phyloP scores from a whole-genome alignment of 1,140 invertebrate genomes.

The Orussus abietinus region DNA sequence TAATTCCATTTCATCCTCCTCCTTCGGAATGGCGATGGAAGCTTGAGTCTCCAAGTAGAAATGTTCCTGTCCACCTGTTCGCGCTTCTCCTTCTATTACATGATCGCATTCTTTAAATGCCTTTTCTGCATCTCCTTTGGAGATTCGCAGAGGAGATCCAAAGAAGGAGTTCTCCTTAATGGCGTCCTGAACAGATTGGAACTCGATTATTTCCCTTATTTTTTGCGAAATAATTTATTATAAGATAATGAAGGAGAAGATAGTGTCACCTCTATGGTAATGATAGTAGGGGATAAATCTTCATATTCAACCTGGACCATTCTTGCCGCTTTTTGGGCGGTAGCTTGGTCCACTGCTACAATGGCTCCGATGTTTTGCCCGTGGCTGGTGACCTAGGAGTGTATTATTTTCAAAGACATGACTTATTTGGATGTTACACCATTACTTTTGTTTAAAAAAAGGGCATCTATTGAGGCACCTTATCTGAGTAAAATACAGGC shows the following conservation, averaged over 20 bases:
- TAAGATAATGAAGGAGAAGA: conserved; percentile 12
- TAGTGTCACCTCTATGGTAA: conserved; percentile 74
- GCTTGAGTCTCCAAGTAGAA: conserved; percentile 92
- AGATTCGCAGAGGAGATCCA: conserved; percentile 52
- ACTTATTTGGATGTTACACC: conserved; percentile 4
- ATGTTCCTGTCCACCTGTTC: conserved; percentile 91
- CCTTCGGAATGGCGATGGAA: conserved; percentile 70
- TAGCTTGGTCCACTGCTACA: conserved; percentile 67
- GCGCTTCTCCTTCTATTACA: conserved; percentile 68
- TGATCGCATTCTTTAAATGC: conserved; percentile 64
- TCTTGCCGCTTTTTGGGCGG: conserved; percentile 71
- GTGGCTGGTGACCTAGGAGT: conserved; percentile 64
- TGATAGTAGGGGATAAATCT: conserved; percentile 68
- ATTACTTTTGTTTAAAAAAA: no score
- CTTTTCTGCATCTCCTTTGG: conserved; percentile 65
- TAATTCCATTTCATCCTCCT: conserved; percentile 83
- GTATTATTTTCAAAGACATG: no score
- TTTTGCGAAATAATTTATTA: conserved; percentile 2
- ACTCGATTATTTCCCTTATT: no score
- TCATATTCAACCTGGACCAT: conserved; percentile 74
- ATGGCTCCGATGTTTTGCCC: conserved; percentile 78
- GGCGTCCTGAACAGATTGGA: conserved; percentile 59
- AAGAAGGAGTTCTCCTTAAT: conserved; percentile 70
- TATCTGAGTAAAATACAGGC: conserved; percentile 67
- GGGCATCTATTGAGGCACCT: no score